Evolutionary conservation across 64 coral and sea anemone species (phyloP).

Genomic region (Catalaphyllia jardinei): DNA sequence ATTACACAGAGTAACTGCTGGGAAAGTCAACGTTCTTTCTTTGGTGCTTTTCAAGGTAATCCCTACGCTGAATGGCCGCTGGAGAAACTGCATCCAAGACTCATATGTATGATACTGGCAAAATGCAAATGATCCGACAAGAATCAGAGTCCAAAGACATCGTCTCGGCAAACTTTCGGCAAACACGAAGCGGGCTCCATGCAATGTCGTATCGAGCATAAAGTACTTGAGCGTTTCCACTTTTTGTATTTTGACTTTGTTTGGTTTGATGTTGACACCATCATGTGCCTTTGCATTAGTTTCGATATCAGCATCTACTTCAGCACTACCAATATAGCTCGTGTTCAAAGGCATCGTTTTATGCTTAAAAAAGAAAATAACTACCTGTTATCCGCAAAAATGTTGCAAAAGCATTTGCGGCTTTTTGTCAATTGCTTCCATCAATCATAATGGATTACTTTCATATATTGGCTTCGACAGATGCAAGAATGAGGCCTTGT

Average conservation of each 20-base stretch:
- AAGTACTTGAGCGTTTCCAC: not conserved
- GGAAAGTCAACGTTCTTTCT: constrained; percentile 28
- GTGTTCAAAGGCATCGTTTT: not conserved
- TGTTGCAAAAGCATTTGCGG: no score
- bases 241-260: not conserved
- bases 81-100: not conserved
- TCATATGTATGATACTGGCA: not conserved
- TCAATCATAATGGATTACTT: not conserved
- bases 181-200: not conserved
- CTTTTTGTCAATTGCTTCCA: not conserved
- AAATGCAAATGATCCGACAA: constrained; percentile 6
- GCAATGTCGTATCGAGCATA: not conserved
- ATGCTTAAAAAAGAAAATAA: no score
- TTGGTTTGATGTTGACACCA: not conserved
- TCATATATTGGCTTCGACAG: not conserved
- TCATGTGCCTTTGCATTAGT: not conserved
- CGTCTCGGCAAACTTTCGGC: not conserved
- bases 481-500: not conserved
- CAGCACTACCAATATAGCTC: not conserved
- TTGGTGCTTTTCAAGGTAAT: not conserved
- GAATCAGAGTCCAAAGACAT: constrained; percentile 17
- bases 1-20: constrained; percentile 70
- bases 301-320: not conserved
- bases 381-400: no score
- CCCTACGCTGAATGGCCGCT: constrained; percentile 33